Evolutionary conservation across 2,888 invertebrate genomes (phyloP).

Genomic region (Spisula subtruncata): DNA sequence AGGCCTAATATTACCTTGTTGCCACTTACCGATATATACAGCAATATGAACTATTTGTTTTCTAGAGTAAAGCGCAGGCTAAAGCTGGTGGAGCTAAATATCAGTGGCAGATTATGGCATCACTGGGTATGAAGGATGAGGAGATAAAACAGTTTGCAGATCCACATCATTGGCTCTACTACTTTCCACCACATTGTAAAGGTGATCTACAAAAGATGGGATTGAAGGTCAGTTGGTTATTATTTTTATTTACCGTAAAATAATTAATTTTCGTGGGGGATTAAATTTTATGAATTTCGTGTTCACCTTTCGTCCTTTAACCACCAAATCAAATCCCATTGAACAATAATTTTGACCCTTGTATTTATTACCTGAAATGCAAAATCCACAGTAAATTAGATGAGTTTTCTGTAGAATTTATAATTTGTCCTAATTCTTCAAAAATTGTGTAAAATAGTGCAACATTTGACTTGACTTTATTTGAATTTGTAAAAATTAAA

Average conservation of each 20-base stretch:
- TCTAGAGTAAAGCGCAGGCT: constrained; percentile 96
- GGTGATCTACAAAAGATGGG: constrained; percentile 96
- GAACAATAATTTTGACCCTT: too few relatives aligned
- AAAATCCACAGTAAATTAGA: too few relatives aligned
- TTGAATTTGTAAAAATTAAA: background rate
- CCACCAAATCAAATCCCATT: too few relatives aligned
- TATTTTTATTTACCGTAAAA: too few relatives aligned
- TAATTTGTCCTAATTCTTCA: too few relatives aligned
- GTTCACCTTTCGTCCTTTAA: too few relatives aligned
- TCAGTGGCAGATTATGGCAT: constrained; percentile 99
- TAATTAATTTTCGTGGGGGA: too few relatives aligned
- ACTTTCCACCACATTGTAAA: constrained; percentile 97
- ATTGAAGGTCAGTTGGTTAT: constrained; percentile 91
- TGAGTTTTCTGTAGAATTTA: too few relatives aligned
- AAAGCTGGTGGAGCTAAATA: constrained; percentile 96
- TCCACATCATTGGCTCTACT: constrained; percentile 97
- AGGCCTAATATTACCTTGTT: too few relatives aligned
- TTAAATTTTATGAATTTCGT: too few relatives aligned
- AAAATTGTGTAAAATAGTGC: background rate
- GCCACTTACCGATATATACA: too few relatives aligned
- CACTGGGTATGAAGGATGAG: constrained; percentile 95
- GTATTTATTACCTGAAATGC: too few relatives aligned
- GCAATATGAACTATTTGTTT: constrained; percentile 51
- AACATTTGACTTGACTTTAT: background rate
- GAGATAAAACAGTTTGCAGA: constrained; percentile 97